Evolutionary conservation across 2,888 invertebrate genomes (phyloP), one percentile per base, ranked within the genome.

Genomic region (Diplolepis rosae): DNA sequence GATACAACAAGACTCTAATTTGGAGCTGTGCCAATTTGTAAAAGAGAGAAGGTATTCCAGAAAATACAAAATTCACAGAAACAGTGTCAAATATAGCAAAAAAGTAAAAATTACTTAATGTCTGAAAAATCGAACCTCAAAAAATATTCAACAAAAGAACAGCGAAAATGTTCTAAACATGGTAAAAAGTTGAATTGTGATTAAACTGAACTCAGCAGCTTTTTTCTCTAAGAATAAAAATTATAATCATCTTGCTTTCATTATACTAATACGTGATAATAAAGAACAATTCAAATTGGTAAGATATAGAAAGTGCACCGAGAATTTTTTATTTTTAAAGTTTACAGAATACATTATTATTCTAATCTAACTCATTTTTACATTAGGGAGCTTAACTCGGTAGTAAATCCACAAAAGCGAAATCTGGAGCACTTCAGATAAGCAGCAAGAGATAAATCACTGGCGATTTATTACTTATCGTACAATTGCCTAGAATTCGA

Each of bases 61-160:
- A 73, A 74, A 75, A 72, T 66, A 70, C 70, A 61, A 69, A 73
- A 71, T 77, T 76, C 72, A 71, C 71, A 74, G 73, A 73, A 74
- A 68, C 69, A 39, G 71, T 71, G 75, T 72, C 76, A 75, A 76
- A 75, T 78, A 74, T 74, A 76, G 73, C 72, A 35, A 6, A 56
- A 13, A 18, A 22, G n/a, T 18, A 22, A 11, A 15, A 56, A 9
- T 13, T 18, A 54, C 9, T 30, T 9, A 1, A 32, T 11, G n/a
- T 13, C n/a, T 27, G 7, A n/a, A 4, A n/a, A 9, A 3, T 7
- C 45, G 27, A 24, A 27, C 0, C 30, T 30, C 1, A 15, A 35
- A 22, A 35, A 15, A 32, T 18, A 1, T 18, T 18, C 18, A 13
- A 32, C n/a, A n/a, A 32, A 32, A 15, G n/a, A 15, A 54, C 18